Conservation (phyloP, 2,797 vertebrate species). For the Oceanodroma leucorhoa region DNA sequence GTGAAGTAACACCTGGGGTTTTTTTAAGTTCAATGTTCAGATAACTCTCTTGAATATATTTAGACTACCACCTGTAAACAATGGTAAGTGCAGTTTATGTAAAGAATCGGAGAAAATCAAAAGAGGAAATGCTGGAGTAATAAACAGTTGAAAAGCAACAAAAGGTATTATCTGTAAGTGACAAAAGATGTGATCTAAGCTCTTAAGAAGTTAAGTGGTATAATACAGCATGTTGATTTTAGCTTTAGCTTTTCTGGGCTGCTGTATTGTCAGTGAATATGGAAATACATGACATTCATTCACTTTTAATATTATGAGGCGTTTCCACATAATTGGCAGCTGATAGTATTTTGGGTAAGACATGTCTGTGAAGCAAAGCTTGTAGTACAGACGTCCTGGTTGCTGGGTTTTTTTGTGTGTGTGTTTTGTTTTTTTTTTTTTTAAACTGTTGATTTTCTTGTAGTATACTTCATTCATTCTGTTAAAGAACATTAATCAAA, state of each 20-base stretch:
- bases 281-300: neutral
- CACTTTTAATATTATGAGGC: neutral
- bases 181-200: neutral
- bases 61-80: neutral
- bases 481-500: neutral
- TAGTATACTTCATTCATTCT: neutral
- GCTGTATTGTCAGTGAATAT: neutral
- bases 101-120: neutral
- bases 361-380: neutral
- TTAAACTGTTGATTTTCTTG: neutral
- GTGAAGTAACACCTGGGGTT: neutral
- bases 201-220: neutral
- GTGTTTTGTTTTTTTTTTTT: neutral
- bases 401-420: no score
- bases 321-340: neutral
- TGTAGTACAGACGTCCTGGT: neutral
- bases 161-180: neutral
- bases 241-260: neutral
- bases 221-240: neutral
- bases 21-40: neutral
- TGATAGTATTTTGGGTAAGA: neutral
- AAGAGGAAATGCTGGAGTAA: neutral
- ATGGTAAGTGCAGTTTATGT: neutral
- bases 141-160: neutral
- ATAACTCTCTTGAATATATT: neutral